phyloP scores from a whole-genome alignment of 1,140 invertebrate species.

The Chlorops oryzae region DNA sequence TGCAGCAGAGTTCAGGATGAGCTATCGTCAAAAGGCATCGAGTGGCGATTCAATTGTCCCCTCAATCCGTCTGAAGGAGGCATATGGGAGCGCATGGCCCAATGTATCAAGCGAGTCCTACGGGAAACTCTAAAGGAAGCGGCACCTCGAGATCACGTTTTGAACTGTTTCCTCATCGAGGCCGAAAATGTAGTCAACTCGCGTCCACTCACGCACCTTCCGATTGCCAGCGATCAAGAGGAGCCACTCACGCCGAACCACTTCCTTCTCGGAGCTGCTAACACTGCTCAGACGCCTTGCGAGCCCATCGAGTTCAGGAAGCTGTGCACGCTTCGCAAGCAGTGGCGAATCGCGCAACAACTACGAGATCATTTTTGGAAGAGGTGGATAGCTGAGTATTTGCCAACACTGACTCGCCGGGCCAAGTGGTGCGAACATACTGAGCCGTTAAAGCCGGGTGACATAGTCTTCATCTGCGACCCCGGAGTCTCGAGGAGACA shows the following conservation, averaged over 20 bases:
- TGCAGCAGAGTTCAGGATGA: background rate
- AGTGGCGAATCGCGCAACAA: conserved; percentile 23
- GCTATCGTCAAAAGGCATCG: conserved; percentile 2
- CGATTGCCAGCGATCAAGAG: conserved; percentile 18
- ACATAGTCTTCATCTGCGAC: conserved; percentile 30
- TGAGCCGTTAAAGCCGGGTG: conserved; percentile 17
- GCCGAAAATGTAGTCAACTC: conserved; percentile 31
- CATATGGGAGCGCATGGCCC: conserved; percentile 21
- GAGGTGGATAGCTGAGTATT: conserved; percentile 28
- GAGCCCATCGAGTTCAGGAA: conserved; percentile 3
- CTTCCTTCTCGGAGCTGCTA: conserved; percentile 19
- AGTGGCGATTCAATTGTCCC: conserved; percentile 33
- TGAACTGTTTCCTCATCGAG: conserved; percentile 22
- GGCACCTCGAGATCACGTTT: conserved; percentile 1
- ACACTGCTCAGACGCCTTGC: conserved; percentile 9
- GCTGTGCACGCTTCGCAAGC: conserved; percentile 7
- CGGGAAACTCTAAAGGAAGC: background rate
- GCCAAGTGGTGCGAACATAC: conserved; percentile 25
- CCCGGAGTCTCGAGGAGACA: too few species aligned
- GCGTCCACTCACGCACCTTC: conserved; percentile 35
- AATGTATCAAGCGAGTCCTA: background rate
- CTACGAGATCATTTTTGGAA: conserved; percentile 29
- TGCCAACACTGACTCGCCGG: conserved; percentile 19
- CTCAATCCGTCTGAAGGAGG: conserved; percentile 26
- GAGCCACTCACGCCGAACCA: conserved; percentile 36